Evolutionary conservation across 2,797 vertebrate species (phyloP), one percentile per base, ranked within the genome.

Genomic region (Columba guinea): DNA sequence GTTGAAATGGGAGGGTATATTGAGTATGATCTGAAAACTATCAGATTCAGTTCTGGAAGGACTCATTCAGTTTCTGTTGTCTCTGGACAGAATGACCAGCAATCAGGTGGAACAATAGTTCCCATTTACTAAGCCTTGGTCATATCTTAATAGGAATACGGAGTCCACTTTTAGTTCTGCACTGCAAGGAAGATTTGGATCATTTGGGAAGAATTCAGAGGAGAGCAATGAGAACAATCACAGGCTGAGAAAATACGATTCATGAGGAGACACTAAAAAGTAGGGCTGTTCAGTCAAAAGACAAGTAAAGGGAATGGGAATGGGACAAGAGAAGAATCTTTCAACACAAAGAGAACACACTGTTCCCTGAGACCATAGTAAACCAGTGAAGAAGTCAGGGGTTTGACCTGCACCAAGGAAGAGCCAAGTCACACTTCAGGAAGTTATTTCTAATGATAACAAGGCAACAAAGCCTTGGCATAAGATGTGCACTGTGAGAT

Each of bases 271-370:
- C 22, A 20, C 41, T 91, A 3, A 79, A 91, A 79, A 13, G 11
- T n/a, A 59, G 3, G 19, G 10, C 26, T 80, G 13, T 65, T 75
- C 32, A 28, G 48, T 21, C 1, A 0, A 76, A 94, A 86, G 75
- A 68, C 21, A 75, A 71, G 53, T 18, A 67, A 34, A 83, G 41
- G 26, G 85, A 87, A 62, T 22, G 26, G 59, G n/a, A 65, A 62
- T 22, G 26, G 59, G n/a, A 65, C 3, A 2, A 0, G 0, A 23
- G 67, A 62, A 35, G n/a, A 75, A 27, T 13, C 51, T 62, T 78
- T 68, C 28, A 37, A 24, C 20, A n/a, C 6, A 27, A 41, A 7
- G 46, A 51, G 21, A 59, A 5, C n/a, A 71, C 2, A 2, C 32
- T 78, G 32, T 62, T 90, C 59, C 15, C 34, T 37, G 32, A 79